Percentiles rank a stretch among this genome's conserved stretches.
Evolutionary conservation across 2,113 vertebrate genomes (phyloP).

Genomic region (Oceanites oceanicus): DNA sequence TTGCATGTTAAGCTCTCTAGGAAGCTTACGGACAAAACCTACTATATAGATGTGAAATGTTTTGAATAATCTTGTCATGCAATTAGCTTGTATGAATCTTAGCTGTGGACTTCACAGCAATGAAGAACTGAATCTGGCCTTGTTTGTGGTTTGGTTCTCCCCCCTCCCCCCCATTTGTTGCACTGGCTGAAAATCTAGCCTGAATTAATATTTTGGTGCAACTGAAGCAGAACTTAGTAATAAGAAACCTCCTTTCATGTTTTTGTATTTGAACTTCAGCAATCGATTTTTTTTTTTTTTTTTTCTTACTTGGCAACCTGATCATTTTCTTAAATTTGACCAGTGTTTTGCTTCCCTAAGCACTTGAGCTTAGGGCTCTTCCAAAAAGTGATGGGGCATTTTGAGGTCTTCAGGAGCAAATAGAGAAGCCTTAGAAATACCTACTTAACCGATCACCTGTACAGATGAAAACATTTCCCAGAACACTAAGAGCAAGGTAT

Average conservation of each 20-base stretch:
- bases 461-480: neutral
- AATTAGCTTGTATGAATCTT: neutral
- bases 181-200: neutral
- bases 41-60: neutral
- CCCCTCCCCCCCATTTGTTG: fast-evolving
- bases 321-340: neutral
- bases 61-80: neutral
- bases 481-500: neutral
- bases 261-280: neutral
- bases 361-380: neutral
- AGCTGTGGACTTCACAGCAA: neutral
- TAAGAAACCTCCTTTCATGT: neutral
- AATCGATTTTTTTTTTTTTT: neutral
- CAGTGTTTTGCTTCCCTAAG: neutral
- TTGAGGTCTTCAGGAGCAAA: neutral
- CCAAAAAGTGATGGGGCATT: neutral
- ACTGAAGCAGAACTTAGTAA: neutral
- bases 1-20: neutral
- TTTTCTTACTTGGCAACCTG: neutral
- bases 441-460: neutral
- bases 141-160: neutral
- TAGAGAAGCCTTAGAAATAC: neutral
- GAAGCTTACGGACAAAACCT: neutral
- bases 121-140: neutral
- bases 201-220: neutral